Evolutionary conservation across 2,888 invertebrate genomes (phyloP).

Genomic region (Apotomis turbidana): DNA sequence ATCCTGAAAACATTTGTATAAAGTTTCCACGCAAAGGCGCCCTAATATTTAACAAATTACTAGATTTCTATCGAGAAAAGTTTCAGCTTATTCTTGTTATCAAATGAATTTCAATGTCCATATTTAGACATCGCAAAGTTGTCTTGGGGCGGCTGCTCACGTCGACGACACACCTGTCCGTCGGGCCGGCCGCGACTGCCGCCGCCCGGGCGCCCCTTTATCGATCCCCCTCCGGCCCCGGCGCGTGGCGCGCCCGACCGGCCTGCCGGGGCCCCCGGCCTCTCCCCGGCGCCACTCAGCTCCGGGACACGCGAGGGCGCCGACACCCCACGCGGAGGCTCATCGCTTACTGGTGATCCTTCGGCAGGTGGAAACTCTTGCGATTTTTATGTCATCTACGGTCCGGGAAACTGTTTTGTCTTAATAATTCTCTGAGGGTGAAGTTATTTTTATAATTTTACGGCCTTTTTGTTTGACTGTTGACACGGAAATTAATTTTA

Average conservation of each 20-base stretch:
- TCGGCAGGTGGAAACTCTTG: constrained; percentile 47
- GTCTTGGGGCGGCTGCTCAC: neutral
- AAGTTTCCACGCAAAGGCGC: neutral
- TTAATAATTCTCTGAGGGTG: constrained; percentile 47
- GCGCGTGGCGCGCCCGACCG: constrained; percentile 49
- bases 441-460: constrained; percentile 44
- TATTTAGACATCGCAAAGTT: constrained; percentile 14
- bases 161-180: constrained; percentile 9
- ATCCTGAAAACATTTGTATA: neutral
- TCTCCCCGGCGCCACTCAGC: constrained; percentile 38
- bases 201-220: constrained; percentile 49
- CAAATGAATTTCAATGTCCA: constrained; percentile 11
- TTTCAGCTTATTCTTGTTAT: constrained; percentile 2
- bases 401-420: constrained; percentile 47
- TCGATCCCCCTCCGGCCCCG: constrained; percentile 56
- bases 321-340: constrained; percentile 42
- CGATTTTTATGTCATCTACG: constrained; percentile 52
- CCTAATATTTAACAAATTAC: neutral
- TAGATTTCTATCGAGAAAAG: neutral
- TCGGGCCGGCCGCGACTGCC: constrained; percentile 23
- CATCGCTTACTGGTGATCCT: constrained; percentile 46
- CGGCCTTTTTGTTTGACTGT: constrained; percentile 29
- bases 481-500: constrained; percentile 26
- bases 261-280: constrained; percentile 48
- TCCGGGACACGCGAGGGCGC: constrained; percentile 44